Base-by-base conservation (phyloP, 2,888 invertebrate genomes). In the Xylota sylvarum region DNA sequence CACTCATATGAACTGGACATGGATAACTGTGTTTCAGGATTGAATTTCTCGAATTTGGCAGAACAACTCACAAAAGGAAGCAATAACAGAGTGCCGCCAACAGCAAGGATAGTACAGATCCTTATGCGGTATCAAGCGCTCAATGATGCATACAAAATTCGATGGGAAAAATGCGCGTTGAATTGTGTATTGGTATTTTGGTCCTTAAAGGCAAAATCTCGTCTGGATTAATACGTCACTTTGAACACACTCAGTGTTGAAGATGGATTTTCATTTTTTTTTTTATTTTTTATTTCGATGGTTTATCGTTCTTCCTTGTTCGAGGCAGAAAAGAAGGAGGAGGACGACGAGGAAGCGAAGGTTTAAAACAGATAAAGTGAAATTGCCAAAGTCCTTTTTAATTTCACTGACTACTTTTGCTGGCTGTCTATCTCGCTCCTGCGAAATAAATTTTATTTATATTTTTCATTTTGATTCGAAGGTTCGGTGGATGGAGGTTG, bases 161-260 rank as follows among this genome's bases (percentile, higher is more conserved):
- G 48, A 73, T 76, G 40, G 43, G 10, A 72, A 73, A 60, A 67
- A 65, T 76, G 70, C 37, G 64, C 82, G 76, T n/a, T 50, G 19
- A 69, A 65, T 67, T 76, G 76, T 43, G 56, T 46, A 56, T 56
- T 60, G 50, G 40, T 30, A 17, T 12, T 23, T 32, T 55, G 56
- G 32, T 62, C 67, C 83, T 78, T 56, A 17, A 73, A 52, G 72
- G 62, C 55, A 67, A 52, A 78, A 69, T 73, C 73, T 83, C 83
- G 52, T 30, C 73, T 48, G 83, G 73, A 78, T 78, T 83, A 73
- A 78, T 73, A 78, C 79, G 79, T 79, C 64, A 73, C 79, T 83
- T 79, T 73, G 72, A 73, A 69, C 50, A 58, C 79, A 73, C 69
- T 60, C 17, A 35, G 58, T 78, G 46, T 64, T 52, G 30, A 60